Conservation (phyloP, 2,888 invertebrate genomes). For the Agrochola lychnidis region DNA sequence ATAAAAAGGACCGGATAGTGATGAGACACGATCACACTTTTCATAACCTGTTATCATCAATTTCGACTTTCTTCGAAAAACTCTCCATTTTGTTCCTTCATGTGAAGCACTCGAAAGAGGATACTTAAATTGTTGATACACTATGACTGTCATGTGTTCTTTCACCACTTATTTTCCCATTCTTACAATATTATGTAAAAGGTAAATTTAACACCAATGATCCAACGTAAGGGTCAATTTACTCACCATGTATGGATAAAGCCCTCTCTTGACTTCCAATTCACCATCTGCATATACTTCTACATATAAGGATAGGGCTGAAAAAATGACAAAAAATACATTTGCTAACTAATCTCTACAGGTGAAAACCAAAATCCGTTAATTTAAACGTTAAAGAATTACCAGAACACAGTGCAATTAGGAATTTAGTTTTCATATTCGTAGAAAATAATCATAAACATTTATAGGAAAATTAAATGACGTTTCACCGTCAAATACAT, state of each 20-base stretch:
- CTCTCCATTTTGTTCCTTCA: background rate
- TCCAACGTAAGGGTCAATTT: constrained; percentile 6
- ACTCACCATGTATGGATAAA: constrained; percentile 83
- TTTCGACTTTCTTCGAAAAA: background rate
- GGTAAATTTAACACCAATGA: constrained; percentile 6
- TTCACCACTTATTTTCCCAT: background rate
- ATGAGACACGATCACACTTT: background rate
- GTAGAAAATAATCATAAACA: constrained; percentile 69
- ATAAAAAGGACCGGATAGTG: background rate
- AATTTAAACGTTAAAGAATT: constrained; percentile 49
- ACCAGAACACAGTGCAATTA: constrained; percentile 79
- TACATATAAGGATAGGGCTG: constrained; percentile 69
- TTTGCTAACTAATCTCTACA: constrained; percentile 12
- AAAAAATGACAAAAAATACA: constrained; percentile 51
- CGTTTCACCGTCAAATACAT: constrained; percentile 68
- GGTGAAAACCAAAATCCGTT: constrained; percentile 12
- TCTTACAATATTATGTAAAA: background rate
- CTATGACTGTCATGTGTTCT: background rate
- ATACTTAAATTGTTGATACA: background rate
- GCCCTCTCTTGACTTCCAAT: constrained; percentile 78
- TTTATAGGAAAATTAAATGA: constrained; percentile 73
- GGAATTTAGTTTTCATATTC: constrained; percentile 78
- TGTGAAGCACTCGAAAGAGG: background rate
- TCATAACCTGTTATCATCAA: background rate
- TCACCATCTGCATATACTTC: constrained; percentile 75